A percentile compares a stretch with the other conserved stretches of the same genome.
Conservation (phyloP, 2,113 vertebrate genomes). For the Nicator chloris region DNA sequence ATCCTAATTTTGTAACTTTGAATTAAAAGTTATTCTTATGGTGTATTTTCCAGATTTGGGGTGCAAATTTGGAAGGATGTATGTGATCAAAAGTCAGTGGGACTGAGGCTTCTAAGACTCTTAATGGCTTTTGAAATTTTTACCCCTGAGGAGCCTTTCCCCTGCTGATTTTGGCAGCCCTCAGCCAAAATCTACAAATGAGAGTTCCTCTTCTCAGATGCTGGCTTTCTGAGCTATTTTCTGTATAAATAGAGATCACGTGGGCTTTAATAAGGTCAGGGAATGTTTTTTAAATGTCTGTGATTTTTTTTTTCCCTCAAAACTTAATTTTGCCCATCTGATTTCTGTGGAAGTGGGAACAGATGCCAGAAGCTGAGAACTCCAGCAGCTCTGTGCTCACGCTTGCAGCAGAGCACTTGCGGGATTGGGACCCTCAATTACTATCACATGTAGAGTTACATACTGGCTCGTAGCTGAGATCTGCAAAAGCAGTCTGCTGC, state of each 20-base stretch:
- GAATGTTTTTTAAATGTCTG: slow-evolving; percentile 64
- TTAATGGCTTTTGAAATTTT: slow-evolving; percentile 56
- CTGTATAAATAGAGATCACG: slow-evolving; percentile 64
- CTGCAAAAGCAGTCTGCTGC: slow-evolving; percentile 47
- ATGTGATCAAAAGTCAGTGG: slow-evolving; percentile 27
- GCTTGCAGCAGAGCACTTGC: slow-evolving; percentile 15
- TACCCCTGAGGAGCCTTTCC: slow-evolving; percentile 43
- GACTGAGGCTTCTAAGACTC: slow-evolving; percentile 27
- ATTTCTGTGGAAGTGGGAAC: slow-evolving; percentile 66
- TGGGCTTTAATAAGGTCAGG: slow-evolving; percentile 66
- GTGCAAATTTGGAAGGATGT: slow-evolving; percentile 24
- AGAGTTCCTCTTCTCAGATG: slow-evolving; percentile 55
- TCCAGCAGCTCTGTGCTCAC: slow-evolving; percentile 50
- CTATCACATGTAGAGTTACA: slow-evolving; percentile 47
- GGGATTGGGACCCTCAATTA: slow-evolving; percentile 60
- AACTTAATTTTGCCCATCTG: slow-evolving; percentile 65
- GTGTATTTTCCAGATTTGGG: slow-evolving; percentile 9
- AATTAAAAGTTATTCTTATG: not conserved
- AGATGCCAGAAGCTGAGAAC: slow-evolving; percentile 61
- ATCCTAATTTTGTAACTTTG: not conserved
- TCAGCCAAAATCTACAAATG: slow-evolving; percentile 53
- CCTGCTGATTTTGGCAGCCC: slow-evolving; percentile 62
- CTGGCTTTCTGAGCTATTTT: slow-evolving; percentile 61
- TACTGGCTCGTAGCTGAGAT: slow-evolving; percentile 9
- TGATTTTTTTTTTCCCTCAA: slow-evolving; percentile 39